Conservation (phyloP, 37 sponge, comb jelly and placozoan species). For the Agelas oroides region DNA sequence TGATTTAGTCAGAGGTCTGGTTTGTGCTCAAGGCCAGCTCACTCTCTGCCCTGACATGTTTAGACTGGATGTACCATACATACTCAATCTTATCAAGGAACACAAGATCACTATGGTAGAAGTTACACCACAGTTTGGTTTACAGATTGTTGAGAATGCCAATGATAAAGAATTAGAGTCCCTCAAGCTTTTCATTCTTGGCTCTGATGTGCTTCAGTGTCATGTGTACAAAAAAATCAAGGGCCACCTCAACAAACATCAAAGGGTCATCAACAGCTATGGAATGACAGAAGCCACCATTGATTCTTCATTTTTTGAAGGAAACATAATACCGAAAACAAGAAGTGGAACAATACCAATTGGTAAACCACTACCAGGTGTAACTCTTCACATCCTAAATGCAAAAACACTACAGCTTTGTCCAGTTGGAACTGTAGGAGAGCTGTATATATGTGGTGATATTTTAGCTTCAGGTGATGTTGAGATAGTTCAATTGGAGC, state of each 20-base stretch:
- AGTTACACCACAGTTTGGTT: no score
- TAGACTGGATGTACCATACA: no score
- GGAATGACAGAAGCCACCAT: background rate
- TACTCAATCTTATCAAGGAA: no score
- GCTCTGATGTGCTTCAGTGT: slow-evolving; percentile 13
- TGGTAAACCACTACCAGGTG: background rate
- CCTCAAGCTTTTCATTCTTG: slow-evolving; percentile 7
- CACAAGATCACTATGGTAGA: no score
- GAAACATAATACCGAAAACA: background rate
- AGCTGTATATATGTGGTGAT: no score
- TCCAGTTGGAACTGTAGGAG: no score
- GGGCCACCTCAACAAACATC: background rate
- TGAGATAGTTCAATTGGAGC: no score
- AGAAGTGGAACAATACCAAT: slow-evolving; percentile 1
- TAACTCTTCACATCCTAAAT: background rate
- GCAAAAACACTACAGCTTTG: no score
- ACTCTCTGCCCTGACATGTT: no score
- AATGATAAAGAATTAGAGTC: slow-evolving; percentile 2
- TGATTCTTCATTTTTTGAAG: slow-evolving; percentile 17
- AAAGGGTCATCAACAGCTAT: slow-evolving; percentile 7
- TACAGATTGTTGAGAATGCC: slow-evolving; percentile 8
- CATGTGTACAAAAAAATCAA: slow-evolving; percentile 5
- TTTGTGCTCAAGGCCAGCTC: no score
- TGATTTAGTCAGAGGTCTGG: no score
- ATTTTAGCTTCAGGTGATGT: no score